phyloP scores from a whole-genome alignment of 2,888 invertebrate species.

The Cataglyphis livida region DNA sequence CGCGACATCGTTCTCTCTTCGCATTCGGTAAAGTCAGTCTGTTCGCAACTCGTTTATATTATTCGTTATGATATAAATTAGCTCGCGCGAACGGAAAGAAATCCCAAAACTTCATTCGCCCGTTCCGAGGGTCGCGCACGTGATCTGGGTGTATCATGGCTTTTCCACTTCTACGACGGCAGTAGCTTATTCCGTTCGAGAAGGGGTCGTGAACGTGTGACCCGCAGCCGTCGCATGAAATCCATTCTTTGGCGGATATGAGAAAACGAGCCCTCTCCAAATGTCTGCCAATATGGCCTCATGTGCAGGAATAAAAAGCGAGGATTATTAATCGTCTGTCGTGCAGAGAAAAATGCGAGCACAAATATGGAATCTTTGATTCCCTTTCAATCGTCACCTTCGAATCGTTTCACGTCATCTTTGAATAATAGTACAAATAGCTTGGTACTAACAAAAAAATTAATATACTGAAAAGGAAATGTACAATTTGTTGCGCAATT shows the following conservation, averaged over 20 bases:
- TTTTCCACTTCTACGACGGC: slow-evolving; percentile 53
- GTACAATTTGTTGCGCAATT: not conserved
- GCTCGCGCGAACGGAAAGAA: slow-evolving; percentile 59
- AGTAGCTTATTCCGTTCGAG: slow-evolving; percentile 71
- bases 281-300: slow-evolving; percentile 11
- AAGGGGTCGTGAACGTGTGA: slow-evolving; percentile 70
- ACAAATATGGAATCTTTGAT: not conserved
- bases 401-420: not conserved
- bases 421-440: not conserved
- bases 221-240: slow-evolving; percentile 59
- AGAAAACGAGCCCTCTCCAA: slow-evolving; percentile 45
- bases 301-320: slow-evolving; percentile 20
- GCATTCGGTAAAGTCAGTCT: not conserved
- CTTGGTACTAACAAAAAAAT: not conserved
- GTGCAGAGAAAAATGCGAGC: not conserved
- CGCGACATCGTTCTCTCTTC: not conserved
- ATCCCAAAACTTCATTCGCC: slow-evolving; percentile 69
- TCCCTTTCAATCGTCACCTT: not conserved
- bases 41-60: slow-evolving; percentile 58
- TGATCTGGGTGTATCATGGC: slow-evolving; percentile 69
- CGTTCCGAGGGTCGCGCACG: slow-evolving; percentile 61
- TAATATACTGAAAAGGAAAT: not conserved
- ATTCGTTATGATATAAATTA: slow-evolving; percentile 69
- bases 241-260: slow-evolving; percentile 60
- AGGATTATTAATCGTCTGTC: slow-evolving; percentile 40